phyloP scores from a whole-genome alignment of 2,888 invertebrate species.

The Cosmia trapezina region DNA sequence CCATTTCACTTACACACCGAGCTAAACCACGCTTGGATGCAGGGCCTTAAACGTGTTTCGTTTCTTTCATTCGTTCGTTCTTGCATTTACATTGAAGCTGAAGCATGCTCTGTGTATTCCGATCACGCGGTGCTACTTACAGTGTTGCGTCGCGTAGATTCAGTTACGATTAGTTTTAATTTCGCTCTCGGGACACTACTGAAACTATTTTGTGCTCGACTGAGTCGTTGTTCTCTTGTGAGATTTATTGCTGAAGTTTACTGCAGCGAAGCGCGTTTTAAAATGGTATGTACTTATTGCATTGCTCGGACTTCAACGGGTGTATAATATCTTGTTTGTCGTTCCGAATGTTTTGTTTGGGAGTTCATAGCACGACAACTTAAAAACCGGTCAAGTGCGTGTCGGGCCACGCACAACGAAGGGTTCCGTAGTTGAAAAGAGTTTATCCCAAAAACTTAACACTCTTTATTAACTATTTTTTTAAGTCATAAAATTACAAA shows the following conservation, averaged over 20 bases:
- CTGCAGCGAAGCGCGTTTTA: slow-evolving; percentile 55
- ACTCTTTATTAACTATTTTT: too few relatives aligned
- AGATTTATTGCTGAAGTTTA: slow-evolving; percentile 74
- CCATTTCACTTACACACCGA: too few relatives aligned
- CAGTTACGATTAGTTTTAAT: slow-evolving; percentile 79
- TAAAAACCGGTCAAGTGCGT: too few relatives aligned
- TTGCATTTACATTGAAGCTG: slow-evolving; percentile 59
- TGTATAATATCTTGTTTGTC: slow-evolving; percentile 18
- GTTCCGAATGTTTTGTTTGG: not conserved
- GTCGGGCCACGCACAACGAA: too few relatives aligned
- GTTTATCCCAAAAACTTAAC: too few relatives aligned
- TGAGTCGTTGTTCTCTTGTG: slow-evolving; percentile 58
- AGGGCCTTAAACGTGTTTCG: slow-evolving; percentile 72
- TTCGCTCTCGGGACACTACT: slow-evolving; percentile 72
- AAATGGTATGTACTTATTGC: slow-evolving; percentile 57
- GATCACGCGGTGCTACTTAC: slow-evolving; percentile 72
- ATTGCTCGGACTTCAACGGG: slow-evolving; percentile 26
- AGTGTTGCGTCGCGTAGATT: slow-evolving; percentile 66
- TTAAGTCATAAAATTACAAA: too few relatives aligned
- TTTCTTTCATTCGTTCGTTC: slow-evolving; percentile 64
- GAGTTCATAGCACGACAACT: not conserved
- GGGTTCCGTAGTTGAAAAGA: too few relatives aligned
- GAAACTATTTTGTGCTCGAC: slow-evolving; percentile 68
- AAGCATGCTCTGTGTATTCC: slow-evolving; percentile 68
- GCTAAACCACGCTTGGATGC: too few relatives aligned